Conservation (phyloP, 1,140 invertebrate species). For the Bombus consobrinus region DNA sequence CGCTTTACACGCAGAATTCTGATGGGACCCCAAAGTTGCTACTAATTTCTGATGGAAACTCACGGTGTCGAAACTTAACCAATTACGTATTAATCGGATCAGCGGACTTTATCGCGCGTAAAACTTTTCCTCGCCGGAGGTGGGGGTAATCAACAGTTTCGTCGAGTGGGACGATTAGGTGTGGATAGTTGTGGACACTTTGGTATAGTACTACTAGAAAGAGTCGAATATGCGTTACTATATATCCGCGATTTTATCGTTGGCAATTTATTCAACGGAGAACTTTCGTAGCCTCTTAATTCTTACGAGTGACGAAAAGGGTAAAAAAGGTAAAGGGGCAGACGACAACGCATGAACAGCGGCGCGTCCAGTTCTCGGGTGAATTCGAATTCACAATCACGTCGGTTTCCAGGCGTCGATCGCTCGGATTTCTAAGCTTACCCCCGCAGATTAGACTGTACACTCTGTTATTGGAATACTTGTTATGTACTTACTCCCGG, state of each 20-base stretch:
- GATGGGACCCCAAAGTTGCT: conserved; percentile 22
- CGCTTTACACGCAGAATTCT: background rate
- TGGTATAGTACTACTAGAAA: background rate
- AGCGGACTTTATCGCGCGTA: conserved; percentile 40
- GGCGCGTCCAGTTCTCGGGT: background rate
- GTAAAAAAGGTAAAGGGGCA: background rate
- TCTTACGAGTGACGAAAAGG: background rate
- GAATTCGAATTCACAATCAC: background rate
- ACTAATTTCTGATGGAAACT: conserved; percentile 45
- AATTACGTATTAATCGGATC: conserved; percentile 54
- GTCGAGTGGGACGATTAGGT: background rate
- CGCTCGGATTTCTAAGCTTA: conserved; percentile 32
- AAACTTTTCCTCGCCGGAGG: conserved; percentile 29
- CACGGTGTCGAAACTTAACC: conserved; percentile 49
- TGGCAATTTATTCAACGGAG: no score
- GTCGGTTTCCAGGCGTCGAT: conserved; percentile 1
- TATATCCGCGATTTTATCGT: no score
- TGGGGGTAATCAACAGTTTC: conserved; percentile 20
- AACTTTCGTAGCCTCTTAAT: background rate
- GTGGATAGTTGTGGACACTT: background rate
- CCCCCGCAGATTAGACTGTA: conserved; percentile 22
- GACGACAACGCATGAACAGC: background rate
- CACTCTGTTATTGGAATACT: conserved; percentile 68
- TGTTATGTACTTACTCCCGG: conserved; percentile 59
- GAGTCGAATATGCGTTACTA: background rate